These are phyloP conservation scores for Nephrotoma guestfalica DNA, from an alignment of 2,888 invertebrate species.

Conservation along the genomic window DNA sequence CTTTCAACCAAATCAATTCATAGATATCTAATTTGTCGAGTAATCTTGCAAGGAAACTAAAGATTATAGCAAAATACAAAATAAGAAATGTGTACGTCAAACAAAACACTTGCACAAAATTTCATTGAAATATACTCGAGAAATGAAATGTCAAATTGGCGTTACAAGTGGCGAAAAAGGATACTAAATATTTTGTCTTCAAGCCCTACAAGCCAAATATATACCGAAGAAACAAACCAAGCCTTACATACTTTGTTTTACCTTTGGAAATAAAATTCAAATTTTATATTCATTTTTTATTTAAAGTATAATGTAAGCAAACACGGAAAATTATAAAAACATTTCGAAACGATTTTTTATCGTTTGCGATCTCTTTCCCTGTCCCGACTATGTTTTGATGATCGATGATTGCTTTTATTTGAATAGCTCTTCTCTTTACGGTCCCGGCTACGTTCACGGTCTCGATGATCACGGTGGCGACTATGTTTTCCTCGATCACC, in stretches of 20 bases:
- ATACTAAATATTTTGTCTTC: background rate
- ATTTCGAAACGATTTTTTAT: slow-evolving; percentile 12
- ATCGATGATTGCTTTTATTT: slow-evolving; percentile 19
- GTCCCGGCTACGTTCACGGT: slow-evolving; percentile 1
- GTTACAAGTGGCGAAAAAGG: background rate
- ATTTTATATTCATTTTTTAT: background rate
- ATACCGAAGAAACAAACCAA: background rate
- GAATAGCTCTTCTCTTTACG: slow-evolving; percentile 16
- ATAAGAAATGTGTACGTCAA: slow-evolving; percentile 2
- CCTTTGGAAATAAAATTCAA: background rate
- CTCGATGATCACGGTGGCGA: slow-evolving; percentile 10
- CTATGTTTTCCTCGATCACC: slow-evolving; percentile 21
- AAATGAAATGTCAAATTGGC: background rate
- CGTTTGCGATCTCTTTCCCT: slow-evolving; percentile 28
- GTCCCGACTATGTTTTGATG: slow-evolving; percentile 23
- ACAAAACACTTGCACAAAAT: background rate
- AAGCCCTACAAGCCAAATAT: background rate
- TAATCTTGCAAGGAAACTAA: background rate
- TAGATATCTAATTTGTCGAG: background rate
- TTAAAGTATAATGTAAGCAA: background rate
- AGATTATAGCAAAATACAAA: background rate
- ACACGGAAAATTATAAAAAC: background rate
- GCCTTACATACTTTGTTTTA: no score
- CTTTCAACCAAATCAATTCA: background rate
- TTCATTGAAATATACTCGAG: background rate